Evolutionary conservation across 2,113 vertebrate species (phyloP).

Genomic region (Dunckerocampus dactyliophorus): DNA sequence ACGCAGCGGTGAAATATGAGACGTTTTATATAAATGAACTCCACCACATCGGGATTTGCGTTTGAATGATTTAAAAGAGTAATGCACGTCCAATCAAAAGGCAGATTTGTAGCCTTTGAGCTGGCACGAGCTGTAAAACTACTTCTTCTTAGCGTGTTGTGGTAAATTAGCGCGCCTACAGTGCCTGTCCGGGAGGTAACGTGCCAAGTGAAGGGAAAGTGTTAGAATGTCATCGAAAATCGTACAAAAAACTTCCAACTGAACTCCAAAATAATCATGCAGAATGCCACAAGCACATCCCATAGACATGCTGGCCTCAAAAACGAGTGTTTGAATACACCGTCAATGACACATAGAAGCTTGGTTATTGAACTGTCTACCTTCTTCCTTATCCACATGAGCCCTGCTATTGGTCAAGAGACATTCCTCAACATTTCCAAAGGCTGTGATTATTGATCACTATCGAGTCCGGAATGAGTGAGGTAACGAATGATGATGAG

Average conservation of each 20-base stretch:
- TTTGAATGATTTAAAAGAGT: slow-evolving; percentile 34
- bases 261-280: too few species aligned
- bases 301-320: too few species aligned
- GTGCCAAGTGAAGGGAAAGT: too few species aligned
- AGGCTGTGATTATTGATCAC: slow-evolving; percentile 27
- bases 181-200: background rate
- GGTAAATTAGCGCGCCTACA: slow-evolving; percentile 18
- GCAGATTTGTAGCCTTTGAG: slow-evolving; percentile 39
- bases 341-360: background rate
- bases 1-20: slow-evolving; percentile 9
- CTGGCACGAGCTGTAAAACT: background rate
- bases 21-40: slow-evolving; percentile 13
- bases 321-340: too few species aligned
- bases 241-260: too few species aligned
- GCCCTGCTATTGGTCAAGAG: slow-evolving; percentile 5
- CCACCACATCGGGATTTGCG: slow-evolving; percentile 28
- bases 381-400: background rate
- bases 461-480: slow-evolving; percentile 22
- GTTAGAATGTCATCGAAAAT: too few species aligned
- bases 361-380: slow-evolving; percentile 15
- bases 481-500: slow-evolving; percentile 3
- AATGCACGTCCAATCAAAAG: slow-evolving; percentile 29
- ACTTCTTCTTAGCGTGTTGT: slow-evolving; percentile 9
- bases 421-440: slow-evolving; percentile 14
- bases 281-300: too few species aligned